Percentiles rank a stretch among this genome's conserved stretches.
Evolutionary conservation across 2,113 vertebrate species (phyloP).

Genomic region (Morone saxatilis): DNA sequence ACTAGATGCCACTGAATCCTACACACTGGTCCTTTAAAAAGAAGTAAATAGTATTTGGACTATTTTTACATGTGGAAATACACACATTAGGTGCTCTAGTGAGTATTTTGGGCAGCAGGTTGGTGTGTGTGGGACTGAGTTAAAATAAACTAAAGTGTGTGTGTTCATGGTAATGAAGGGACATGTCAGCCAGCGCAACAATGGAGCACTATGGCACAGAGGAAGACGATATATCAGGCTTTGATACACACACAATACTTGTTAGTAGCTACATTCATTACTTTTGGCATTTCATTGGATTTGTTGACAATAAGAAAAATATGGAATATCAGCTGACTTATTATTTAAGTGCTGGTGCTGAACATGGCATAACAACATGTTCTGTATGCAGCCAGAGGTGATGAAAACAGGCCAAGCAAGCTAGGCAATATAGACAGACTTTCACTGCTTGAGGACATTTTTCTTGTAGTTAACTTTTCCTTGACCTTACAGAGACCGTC

Average conservation of each 20-base stretch:
- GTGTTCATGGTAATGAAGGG: not conserved
- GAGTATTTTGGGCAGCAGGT: not conserved
- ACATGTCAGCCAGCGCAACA: not conserved
- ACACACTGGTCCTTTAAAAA: not conserved
- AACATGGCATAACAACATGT: not conserved
- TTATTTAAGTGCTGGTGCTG: not conserved
- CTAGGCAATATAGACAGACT: not conserved
- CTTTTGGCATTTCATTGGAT: not conserved
- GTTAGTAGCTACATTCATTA: not conserved
- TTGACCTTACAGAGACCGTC: constrained; percentile 56
- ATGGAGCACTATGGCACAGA: not conserved
- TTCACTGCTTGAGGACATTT: constrained; percentile 26
- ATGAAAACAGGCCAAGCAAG: not conserved
- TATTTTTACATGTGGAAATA: not conserved
- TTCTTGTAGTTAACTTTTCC: constrained; percentile 46
- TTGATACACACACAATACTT: not conserved
- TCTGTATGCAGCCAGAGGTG: not conserved
- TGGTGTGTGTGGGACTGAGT: not conserved
- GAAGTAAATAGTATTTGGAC: not conserved
- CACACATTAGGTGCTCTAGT: not conserved
- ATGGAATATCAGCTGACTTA: not conserved
- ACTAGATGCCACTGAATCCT: no score
- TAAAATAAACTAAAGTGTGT: not conserved
- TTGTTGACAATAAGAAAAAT: not conserved
- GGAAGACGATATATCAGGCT: not conserved